phyloP scores from a whole-genome alignment of 2,113 vertebrate genomes.

The Lipotes vexillifer region DNA sequence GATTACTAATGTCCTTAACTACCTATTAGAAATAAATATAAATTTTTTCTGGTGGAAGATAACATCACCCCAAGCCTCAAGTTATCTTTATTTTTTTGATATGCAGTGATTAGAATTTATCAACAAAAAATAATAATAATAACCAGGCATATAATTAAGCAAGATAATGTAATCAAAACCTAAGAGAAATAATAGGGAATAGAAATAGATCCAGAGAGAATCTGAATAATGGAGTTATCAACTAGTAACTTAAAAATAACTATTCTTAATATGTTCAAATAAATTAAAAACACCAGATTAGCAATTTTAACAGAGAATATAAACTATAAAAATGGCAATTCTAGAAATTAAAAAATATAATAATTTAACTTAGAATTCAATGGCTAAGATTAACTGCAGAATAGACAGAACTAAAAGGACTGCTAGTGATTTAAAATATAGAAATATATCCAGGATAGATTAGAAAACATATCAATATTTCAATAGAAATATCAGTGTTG shows the following conservation, averaged over 20 bases:
- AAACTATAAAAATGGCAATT: not conserved
- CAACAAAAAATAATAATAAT: not conserved
- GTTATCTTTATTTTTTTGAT: slow-evolving; percentile 6
- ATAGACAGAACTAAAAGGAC: not conserved
- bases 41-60: not conserved
- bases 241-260: not conserved
- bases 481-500: not conserved
- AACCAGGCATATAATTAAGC: not conserved
- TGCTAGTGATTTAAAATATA: not conserved
- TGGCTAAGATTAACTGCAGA: not conserved
- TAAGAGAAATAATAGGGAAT: slow-evolving; percentile 25
- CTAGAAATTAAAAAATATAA: not conserved
- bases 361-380: not conserved
- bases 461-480: not conserved
- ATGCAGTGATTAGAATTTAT: not conserved
- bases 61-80: not conserved
- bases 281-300: not conserved
- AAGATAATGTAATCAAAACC: not conserved
- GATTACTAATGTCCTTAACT: not conserved
- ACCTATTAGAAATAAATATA: slow-evolving; percentile 4
- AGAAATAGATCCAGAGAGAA: slow-evolving; percentile 8
- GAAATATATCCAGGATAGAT: not conserved
- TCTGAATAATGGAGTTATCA: not conserved
- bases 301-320: not conserved
- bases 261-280: not conserved